Evolutionary conservation across 2,113 vertebrate species (phyloP), one percentile per base, ranked within the genome.

Genomic region (Gallinago paraguaiae): DNA sequence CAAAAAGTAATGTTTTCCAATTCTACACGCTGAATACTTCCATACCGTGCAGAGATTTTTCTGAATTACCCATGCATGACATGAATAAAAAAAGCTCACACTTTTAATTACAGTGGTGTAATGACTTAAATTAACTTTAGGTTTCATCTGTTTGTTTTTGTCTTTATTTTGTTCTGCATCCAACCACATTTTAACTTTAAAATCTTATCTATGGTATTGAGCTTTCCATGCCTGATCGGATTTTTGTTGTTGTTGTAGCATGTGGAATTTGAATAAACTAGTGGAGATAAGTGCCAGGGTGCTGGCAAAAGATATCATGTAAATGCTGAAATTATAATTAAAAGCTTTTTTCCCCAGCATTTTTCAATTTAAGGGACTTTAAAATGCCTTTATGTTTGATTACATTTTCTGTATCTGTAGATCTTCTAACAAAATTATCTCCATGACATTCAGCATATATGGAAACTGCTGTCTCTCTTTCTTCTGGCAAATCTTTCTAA

Each of bases 101-200:
- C 20, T 92, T 95, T 96, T 90, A 92, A 92, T 95, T 83, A 82
- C n/a, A 48, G 53, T 68, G 11, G 14, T 80, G 60, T 88, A 93
- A 82, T 93, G 64, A 64, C 31, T 72, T 72, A 86, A 82, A 82
- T 95, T 91, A 92, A 86, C 82, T 91, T 88, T 83, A 84, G 70
- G 70, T 76, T 96, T 81, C 45, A 68, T 71, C 82, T 64, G 13
- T 76, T 94, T 95, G 68, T 53, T 77, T 80, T 59, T 46, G 77
- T 65, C 48, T 67, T 54, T 53, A 16, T 56, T 91, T 68, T 60
- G 30, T 59, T 76, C 76, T 51, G 25, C 33, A 88, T 56, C 11
- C 19, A 59, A 59, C 3, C 27, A 48, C 24, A 10, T 46, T 77
- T 54, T 80, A 89, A 35, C 25, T 95, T 78, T 74, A 70, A 82